Conservation (phyloP, 2,888 invertebrate species). For the Nycteola revayana region DNA sequence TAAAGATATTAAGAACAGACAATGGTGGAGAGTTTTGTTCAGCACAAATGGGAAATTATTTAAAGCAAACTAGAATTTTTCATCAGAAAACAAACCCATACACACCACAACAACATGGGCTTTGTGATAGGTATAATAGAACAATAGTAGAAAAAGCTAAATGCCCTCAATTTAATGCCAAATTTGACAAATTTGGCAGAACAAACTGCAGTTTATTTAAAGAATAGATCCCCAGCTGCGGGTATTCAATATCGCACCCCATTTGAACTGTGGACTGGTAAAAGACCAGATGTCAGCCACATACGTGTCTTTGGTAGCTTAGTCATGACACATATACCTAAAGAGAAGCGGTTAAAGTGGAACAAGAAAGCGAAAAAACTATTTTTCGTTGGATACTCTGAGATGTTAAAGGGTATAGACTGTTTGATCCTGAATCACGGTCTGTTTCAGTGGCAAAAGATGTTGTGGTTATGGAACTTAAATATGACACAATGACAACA, state of each 20-base stretch:
- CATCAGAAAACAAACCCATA: conserved; percentile 5
- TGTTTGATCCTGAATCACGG: conserved; percentile 19
- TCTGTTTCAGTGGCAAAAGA: conserved; percentile 6
- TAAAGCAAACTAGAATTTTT: neutral
- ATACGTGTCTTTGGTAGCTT: conserved; percentile 4
- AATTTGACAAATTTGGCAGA: conserved; percentile 3
- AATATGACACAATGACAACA: neutral
- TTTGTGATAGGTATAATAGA: conserved; percentile 1
- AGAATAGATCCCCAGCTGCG: conserved; percentile 2
- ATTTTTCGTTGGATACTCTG: conserved; percentile 26
- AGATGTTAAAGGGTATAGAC: conserved; percentile 28
- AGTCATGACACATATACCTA: conserved; percentile 8
- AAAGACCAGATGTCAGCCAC: conserved; percentile 3
- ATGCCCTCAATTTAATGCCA: conserved; percentile 3
- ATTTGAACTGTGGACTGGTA: conserved; percentile 5
- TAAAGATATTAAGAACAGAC: conserved; percentile 7
- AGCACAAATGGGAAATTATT: neutral
- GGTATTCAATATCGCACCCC: neutral
- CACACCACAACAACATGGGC: conserved; percentile 7
- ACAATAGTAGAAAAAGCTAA: conserved; percentile 2
- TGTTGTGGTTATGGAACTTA: conserved; percentile 21
- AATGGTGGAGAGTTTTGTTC: conserved; percentile 8
- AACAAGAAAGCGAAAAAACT: conserved; percentile 15
- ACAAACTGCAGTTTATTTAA: conserved; percentile 2
- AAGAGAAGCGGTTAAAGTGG: conserved; percentile 7